phyloP scores from a whole-genome alignment of 1,140 invertebrate species.

The Carposina sasakii region DNA sequence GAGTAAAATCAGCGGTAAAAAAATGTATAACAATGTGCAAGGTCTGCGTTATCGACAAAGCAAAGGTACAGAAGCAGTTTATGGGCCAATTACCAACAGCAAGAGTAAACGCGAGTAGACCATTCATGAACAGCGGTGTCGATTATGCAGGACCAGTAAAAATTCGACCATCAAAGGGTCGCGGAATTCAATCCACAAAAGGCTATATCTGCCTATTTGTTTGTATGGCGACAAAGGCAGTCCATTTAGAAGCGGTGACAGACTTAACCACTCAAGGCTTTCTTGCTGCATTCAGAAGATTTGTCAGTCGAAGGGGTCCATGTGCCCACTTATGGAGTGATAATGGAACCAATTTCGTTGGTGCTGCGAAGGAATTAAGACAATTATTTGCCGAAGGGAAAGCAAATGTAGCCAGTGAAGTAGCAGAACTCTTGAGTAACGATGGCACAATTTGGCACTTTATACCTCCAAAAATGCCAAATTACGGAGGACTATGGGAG shows the following conservation, averaged over 20 bases:
- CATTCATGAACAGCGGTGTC: slow-evolving; percentile 18
- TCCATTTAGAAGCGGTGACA: slow-evolving; percentile 34
- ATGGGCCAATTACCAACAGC: neutral
- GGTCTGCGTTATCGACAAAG: neutral
- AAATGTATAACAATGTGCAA: slow-evolving; percentile 1
- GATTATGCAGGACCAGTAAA: slow-evolving; percentile 32
- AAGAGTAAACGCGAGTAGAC: neutral
- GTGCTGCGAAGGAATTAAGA: slow-evolving; percentile 21
- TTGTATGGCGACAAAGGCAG: slow-evolving; percentile 27
- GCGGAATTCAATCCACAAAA: slow-evolving; percentile 23
- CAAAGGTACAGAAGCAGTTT: neutral
- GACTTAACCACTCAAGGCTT: slow-evolving; percentile 31
- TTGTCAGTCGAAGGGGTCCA: slow-evolving; percentile 23
- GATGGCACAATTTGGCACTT: slow-evolving; percentile 26
- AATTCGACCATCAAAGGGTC: slow-evolving; percentile 17
- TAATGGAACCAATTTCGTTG: slow-evolving; percentile 40
- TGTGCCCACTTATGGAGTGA: slow-evolving; percentile 30
- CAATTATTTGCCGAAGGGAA: neutral
- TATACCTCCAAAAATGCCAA: slow-evolving; percentile 19
- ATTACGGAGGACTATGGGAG: slow-evolving; percentile 17
- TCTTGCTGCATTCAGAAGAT: slow-evolving; percentile 35
- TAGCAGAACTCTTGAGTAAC: slow-evolving; percentile 14
- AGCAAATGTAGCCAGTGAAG: neutral
- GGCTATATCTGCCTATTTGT: slow-evolving; percentile 30
- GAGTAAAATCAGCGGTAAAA: neutral